Percentiles rank a stretch among this genome's conserved stretches.
Conservation (phyloP, 2,113 vertebrate genomes). For the Pterocles gutturalis region DNA sequence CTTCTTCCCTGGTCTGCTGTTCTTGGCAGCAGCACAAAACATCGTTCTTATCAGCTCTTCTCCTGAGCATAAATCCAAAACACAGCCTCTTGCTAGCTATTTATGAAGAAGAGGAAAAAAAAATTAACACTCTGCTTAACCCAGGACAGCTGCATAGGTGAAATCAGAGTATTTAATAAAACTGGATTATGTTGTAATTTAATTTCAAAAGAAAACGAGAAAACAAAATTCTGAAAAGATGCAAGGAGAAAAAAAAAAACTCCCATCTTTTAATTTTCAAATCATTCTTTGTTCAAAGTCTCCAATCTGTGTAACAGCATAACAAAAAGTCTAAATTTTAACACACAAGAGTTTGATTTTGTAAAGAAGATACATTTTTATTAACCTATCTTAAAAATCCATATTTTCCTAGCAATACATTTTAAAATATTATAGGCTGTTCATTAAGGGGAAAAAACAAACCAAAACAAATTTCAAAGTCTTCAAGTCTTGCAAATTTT, state of each 20-base stretch:
- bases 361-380: background rate
- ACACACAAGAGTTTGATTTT: background rate
- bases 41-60: too few species aligned
- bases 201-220: background rate
- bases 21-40: too few species aligned
- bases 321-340: background rate
- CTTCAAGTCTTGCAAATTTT: background rate
- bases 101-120: too few species aligned
- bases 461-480: background rate
- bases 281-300: background rate
- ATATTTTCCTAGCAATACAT: background rate
- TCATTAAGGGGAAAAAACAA: fast-evolving
- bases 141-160: background rate
- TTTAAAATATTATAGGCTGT: background rate
- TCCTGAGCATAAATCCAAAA: too few species aligned
- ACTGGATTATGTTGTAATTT: background rate
- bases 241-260: background rate
- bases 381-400: background rate
- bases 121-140: too few species aligned
- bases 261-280: background rate
- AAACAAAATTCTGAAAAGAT: background rate
- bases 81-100: too few species aligned
- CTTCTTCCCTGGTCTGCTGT: too few species aligned
- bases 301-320: background rate
- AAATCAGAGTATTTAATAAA: background rate